These are phyloP conservation scores for Athetis lepigone DNA, from an alignment of 2,888 invertebrate genomes.

Conservation along the genomic window DNA sequence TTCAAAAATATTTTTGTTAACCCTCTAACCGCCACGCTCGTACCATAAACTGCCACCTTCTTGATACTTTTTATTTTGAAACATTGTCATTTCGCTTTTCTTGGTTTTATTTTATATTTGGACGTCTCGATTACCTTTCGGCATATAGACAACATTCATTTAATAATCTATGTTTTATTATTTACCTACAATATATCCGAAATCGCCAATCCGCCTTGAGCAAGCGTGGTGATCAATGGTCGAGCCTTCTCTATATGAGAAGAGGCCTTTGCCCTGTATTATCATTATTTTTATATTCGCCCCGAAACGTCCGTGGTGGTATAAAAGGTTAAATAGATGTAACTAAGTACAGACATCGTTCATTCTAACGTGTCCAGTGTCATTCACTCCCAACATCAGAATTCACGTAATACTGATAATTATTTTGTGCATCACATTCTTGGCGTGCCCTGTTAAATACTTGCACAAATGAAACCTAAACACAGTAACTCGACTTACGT, in stretches of 20 bases:
- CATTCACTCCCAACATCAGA: slow-evolving; percentile 62
- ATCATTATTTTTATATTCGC: background rate
- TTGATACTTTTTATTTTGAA: slow-evolving; percentile 11
- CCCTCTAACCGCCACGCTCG: slow-evolving; percentile 60
- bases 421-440: slow-evolving; percentile 30
- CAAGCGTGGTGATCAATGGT: no score
- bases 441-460: slow-evolving; percentile 31
- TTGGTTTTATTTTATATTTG: background rate
- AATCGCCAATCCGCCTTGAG: no score
- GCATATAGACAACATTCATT: no score
- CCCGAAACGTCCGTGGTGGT: slow-evolving; percentile 51
- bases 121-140: slow-evolving; percentile 8
- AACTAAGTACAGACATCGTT: background rate
- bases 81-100: background rate
- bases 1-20: slow-evolving; percentile 38
- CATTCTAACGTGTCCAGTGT: slow-evolving; percentile 16
- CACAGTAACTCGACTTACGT: slow-evolving; percentile 36
- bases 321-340: slow-evolving; percentile 12
- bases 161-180: no score
- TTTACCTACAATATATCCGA: no score
- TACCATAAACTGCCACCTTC: slow-evolving; percentile 50
- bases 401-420: slow-evolving; percentile 40
- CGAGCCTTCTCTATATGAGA: no score
- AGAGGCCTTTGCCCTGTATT: no score
- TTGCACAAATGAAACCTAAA: slow-evolving; percentile 17